Percentiles rank a stretch among this genome's conserved stretches.
Conservation (phyloP, 37 sponge, comb jelly and placozoan genomes). For the Bolinopsis microptera region DNA sequence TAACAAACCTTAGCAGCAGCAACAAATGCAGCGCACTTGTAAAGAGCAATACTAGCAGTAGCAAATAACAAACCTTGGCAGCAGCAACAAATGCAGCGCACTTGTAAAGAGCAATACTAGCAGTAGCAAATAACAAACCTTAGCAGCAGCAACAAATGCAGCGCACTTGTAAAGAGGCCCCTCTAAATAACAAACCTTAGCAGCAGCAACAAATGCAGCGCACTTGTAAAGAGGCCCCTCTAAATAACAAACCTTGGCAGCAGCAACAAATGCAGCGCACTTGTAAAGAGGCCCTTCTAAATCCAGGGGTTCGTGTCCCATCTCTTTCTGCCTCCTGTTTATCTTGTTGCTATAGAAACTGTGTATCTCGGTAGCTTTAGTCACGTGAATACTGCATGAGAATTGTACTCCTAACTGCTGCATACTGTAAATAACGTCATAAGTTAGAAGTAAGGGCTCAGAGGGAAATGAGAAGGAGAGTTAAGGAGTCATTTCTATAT, state of each 20-base stretch:
- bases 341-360: slow-evolving; percentile 3
- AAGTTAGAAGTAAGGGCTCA: no score
- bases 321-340: slow-evolving; percentile 27
- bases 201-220: slow-evolving; percentile 25
- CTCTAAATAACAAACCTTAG: slow-evolving; percentile 59
- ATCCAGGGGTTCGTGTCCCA: slow-evolving; percentile 60
- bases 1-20: no score
- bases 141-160: slow-evolving; percentile 28
- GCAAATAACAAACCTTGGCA: no score
- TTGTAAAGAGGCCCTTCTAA: slow-evolving; percentile 39
- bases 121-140: no score
- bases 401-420: slow-evolving; percentile 64
- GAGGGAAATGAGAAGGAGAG: no score
- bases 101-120: no score
- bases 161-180: slow-evolving; percentile 41
- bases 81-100: no score
- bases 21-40: no score
- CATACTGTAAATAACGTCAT: no score
- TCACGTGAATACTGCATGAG: slow-evolving; percentile 8
- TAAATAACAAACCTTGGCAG: slow-evolving; percentile 43
- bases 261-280: slow-evolving; percentile 23
- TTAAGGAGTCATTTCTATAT: no score
- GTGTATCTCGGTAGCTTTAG: not conserved
- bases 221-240: slow-evolving; percentile 47
- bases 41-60: no score